Conservation (phyloP, 2,797 vertebrate genomes). For the Sorex maritimensis region DNA sequence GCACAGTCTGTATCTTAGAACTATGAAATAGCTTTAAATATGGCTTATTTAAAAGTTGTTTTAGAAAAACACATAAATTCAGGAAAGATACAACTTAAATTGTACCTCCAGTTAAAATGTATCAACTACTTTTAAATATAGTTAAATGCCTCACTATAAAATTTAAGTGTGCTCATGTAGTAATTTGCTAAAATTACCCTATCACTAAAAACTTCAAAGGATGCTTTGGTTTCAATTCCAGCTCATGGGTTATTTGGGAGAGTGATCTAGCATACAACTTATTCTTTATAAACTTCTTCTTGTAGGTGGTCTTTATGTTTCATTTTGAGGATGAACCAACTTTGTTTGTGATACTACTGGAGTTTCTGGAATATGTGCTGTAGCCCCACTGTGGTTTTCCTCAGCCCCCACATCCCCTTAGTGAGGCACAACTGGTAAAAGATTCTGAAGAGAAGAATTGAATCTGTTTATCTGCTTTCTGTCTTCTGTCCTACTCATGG, state of each 20-base stretch:
- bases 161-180: not conserved
- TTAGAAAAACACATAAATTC: not conserved
- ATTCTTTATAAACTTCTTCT: not conserved
- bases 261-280: not conserved
- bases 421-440: not conserved
- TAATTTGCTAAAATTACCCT: not conserved
- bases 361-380: not conserved
- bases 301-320: not conserved
- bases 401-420: not conserved
- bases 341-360: not conserved
- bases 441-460: not conserved
- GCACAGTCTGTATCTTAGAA: not conserved
- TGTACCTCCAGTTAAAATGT: not conserved
- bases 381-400: not conserved
- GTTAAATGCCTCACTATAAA: not conserved
- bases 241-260: not conserved
- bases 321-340: not conserved
- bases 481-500: not conserved
- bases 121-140: constrained; percentile 5
- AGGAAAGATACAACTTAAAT: constrained; percentile 18
- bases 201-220: not conserved
- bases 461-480: not conserved
- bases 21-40: not conserved
- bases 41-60: not conserved
- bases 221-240: not conserved